Percentiles rank a stretch among this genome's conserved stretches.
These are phyloP conservation scores for Coelopa pilipes DNA, from an alignment of 2,888 invertebrate genomes.

Conservation along the genomic window DNA sequence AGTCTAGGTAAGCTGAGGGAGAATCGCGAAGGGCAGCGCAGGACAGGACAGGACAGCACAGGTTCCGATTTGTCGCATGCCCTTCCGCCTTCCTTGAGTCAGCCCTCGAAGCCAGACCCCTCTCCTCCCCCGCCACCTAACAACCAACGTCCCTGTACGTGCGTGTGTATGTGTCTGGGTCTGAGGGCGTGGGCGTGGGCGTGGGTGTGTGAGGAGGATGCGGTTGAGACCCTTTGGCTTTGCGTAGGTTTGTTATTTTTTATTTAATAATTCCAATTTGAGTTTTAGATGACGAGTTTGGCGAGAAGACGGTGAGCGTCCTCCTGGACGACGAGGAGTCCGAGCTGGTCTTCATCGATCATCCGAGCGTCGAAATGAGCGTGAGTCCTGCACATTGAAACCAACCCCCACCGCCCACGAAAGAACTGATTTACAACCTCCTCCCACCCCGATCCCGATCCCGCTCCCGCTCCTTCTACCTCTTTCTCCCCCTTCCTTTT, in stretches of 20 bases:
- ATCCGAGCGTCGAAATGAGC: constrained; percentile 90
- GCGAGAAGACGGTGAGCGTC: constrained; percentile 91
- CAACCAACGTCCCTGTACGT: too few relatives aligned
- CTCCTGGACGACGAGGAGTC: constrained; percentile 89
- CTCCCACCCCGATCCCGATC: too few relatives aligned
- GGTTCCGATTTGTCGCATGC: too few relatives aligned
- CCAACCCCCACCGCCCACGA: too few relatives aligned
- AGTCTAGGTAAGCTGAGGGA: constrained; percentile 78
- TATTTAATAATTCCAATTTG: constrained; percentile 65
- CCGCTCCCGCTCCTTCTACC: background rate
- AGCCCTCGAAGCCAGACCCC: too few relatives aligned
- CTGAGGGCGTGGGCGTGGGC: background rate
- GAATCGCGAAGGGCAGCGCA: background rate
- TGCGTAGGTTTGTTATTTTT: constrained; percentile 51
- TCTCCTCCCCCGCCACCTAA: too few relatives aligned
- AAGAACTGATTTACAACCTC: too few relatives aligned
- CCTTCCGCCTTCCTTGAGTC: background rate
- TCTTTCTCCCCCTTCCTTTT: background rate
- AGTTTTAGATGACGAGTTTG: constrained; percentile 90
- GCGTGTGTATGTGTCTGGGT: too few relatives aligned
- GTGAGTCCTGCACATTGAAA: constrained; percentile 71
- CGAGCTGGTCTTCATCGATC: constrained; percentile 90
- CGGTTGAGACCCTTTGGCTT: constrained; percentile 1
- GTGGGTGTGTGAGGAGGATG: background rate
- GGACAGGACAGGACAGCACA: too few relatives aligned